Evolutionary conservation across 2,888 invertebrate species (phyloP).

Genomic region (Drymonia ruficornis): DNA sequence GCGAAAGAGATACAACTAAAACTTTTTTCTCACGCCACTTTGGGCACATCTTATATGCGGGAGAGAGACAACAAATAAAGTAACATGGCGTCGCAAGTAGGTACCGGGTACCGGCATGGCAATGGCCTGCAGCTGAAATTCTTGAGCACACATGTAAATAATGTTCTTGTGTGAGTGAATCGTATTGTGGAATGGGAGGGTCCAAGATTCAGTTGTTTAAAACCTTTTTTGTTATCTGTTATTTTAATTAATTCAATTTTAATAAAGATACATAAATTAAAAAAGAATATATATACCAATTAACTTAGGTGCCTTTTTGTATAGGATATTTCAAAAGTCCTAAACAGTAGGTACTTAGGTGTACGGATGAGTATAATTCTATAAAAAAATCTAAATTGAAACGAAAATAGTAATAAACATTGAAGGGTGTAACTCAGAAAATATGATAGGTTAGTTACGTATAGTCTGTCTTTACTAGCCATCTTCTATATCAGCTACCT

Average conservation of each 20-base stretch:
- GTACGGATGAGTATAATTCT: too few species aligned
- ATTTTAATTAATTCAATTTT: background rate
- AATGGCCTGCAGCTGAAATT: slow-evolving; percentile 63
- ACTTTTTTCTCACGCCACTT: slow-evolving; percentile 47
- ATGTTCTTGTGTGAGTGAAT: slow-evolving; percentile 58
- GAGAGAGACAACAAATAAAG: slow-evolving; percentile 65
- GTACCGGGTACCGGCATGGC: slow-evolving; percentile 51
- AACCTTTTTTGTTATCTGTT: slow-evolving; percentile 44
- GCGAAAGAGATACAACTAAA: slow-evolving; percentile 56
- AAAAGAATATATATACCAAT: too few species aligned
- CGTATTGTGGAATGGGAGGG: slow-evolving; percentile 59
- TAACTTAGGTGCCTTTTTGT: too few species aligned
- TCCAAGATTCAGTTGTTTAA: slow-evolving; percentile 47
- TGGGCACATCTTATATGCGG: slow-evolving; percentile 30
- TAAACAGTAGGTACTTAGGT: too few species aligned
- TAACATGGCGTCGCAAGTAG: slow-evolving; percentile 71
- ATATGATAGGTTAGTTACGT: too few species aligned
- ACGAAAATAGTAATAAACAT: too few species aligned
- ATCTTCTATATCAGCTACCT: too few species aligned
- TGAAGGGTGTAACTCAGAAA: too few species aligned
- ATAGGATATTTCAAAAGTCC: too few species aligned
- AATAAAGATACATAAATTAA: background rate
- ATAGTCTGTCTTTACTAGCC: too few species aligned
- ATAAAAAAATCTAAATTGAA: too few species aligned
- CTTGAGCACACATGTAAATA: slow-evolving; percentile 64